Evolutionary conservation across 2,797 vertebrate species (phyloP), one percentile per base, ranked within the genome.

Genomic region (Eupleurogrammus muticus): DNA sequence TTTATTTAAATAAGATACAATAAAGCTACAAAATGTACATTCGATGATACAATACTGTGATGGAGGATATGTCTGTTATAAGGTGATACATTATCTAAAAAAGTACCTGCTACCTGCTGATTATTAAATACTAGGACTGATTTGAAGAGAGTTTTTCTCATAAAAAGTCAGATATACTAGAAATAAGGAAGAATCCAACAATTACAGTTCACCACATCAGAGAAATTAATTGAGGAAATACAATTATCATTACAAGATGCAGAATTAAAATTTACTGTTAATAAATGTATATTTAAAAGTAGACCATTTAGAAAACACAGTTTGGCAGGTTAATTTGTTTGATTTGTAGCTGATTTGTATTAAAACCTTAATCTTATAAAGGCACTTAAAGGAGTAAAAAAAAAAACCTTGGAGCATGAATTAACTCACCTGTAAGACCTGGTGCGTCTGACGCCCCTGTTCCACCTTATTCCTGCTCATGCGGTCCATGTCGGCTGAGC

Each of bases 401-500:
- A 28, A 28, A n/a, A n/a, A n/a, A n/a, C n/a, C 4, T 23, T 20
- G 9, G 46, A 38, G n/a, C 20, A 52, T 59, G 3, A 49, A 49
- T 42, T 20, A 24, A 24, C 95, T 95, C 82, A 99, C 97, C 96
- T 97, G 95, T 28, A 96, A 75, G 73, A 94, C 71, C 63, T 94
- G 93, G 81, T 95, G 95, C 9, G 87, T 92, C 87, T 94, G 95
- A 66, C 88, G 85, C 24, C 89, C 81, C 1, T 89, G 89, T 34
- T 91, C 93, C 56, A 68, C 57, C 19, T 86, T 72, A 57, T 70
- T 95, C 79, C 90, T 94, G 40, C 80, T 83, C 23, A 93, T 7
- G 14, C 81, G 71, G 42, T 97, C 95, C 98, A 98, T 98, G 86
- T 90, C 81, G 6, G 28, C 80, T 0, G 53, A 58, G 58, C 51